Conservation (phyloP, 2,888 invertebrate species). For the Synanthedon andrenaeformis region DNA sequence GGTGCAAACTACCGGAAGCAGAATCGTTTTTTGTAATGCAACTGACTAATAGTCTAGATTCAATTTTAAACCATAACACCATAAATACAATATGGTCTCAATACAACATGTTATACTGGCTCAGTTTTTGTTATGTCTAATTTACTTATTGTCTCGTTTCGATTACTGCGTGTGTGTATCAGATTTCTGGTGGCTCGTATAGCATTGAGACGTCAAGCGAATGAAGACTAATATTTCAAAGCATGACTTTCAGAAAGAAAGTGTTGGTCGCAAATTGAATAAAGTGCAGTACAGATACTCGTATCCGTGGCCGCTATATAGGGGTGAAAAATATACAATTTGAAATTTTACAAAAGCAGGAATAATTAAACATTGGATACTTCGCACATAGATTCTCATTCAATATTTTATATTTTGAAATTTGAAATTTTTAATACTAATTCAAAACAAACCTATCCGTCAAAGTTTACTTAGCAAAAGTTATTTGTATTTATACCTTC, state of each 20-base stretch:
- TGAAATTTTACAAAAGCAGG: not conserved
- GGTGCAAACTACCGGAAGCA: too few relatives aligned
- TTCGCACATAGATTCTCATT: too few relatives aligned
- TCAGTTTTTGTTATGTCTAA: constrained; percentile 13
- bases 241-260: constrained; percentile 61
- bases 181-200: constrained; percentile 40
- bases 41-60: too few relatives aligned
- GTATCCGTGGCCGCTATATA: not conserved
- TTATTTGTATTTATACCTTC: too few relatives aligned
- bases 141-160: constrained; percentile 15
- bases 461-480: too few relatives aligned
- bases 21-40: too few relatives aligned
- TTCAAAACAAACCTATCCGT: too few relatives aligned
- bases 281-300: constrained; percentile 16
- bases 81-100: too few relatives aligned
- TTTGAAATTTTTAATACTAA: too few relatives aligned
- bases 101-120: not conserved
- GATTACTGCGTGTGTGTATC: constrained; percentile 20
- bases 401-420: too few relatives aligned
- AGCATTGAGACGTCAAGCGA: constrained; percentile 58
- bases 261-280: constrained; percentile 51
- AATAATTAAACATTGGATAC: too few relatives aligned
- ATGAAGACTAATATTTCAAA: constrained; percentile 59
- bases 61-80: too few relatives aligned
- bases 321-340: not conserved